Percentiles rank a stretch among this genome's conserved stretches.
Evolutionary conservation across 2,888 invertebrate genomes (phyloP).

Genomic region (Dromius quadrimaculatus): DNA sequence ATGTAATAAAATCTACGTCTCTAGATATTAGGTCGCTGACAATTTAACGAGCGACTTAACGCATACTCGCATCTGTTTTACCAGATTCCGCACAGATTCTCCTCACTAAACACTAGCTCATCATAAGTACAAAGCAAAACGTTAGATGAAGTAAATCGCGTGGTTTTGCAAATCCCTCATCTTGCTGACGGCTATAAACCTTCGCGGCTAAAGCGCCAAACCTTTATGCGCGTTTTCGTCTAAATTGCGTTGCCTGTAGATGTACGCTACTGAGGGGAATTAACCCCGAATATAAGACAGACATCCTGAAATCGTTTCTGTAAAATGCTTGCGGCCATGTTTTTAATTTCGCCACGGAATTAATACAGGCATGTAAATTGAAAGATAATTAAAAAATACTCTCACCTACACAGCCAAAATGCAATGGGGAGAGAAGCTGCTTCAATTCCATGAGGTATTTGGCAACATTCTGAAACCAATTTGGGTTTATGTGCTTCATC

Average conservation of each 20-base stretch:
- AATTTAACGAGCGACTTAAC: constrained; percentile 51
- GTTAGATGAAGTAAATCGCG: background rate
- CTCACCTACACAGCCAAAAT: no score
- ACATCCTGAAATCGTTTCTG: constrained; percentile 36
- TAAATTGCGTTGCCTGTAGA: constrained; percentile 44
- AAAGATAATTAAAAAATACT: no score
- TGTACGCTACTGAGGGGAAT: constrained; percentile 43
- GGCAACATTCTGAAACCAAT: no score
- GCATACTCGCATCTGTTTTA: constrained; percentile 42
- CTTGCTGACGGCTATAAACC: constrained; percentile 49
- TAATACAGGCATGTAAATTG: no score
- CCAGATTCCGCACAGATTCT: background rate
- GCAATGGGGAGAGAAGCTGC: no score
- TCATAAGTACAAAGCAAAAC: background rate
- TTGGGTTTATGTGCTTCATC: no score
- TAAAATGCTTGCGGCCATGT: background rate
- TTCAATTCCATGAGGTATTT: no score
- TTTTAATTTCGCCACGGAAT: background rate
- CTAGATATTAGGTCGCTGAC: constrained; percentile 51
- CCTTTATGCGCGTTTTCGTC: constrained; percentile 40
- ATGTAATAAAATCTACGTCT: constrained; percentile 51
- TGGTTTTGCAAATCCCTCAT: constrained; percentile 5
- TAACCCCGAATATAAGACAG: constrained; percentile 42
- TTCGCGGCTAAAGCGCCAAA: constrained; percentile 28
- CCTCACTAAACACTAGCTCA: background rate